These are phyloP conservation scores for Tricholauxania praeusta DNA, from an alignment of 2,888 invertebrate genomes.

Conservation along the genomic window DNA sequence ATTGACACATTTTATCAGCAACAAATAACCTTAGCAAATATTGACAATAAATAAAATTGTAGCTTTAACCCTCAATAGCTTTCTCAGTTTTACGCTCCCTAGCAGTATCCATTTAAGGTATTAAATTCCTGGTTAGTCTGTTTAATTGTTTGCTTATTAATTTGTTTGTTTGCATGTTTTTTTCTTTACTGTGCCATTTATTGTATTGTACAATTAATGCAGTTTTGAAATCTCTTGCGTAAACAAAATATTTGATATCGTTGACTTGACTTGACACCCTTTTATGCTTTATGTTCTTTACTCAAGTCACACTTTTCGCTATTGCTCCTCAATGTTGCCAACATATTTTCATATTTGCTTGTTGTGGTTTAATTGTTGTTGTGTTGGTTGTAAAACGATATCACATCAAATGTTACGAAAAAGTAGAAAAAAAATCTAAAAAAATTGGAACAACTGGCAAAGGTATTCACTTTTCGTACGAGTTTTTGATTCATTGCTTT, in stretches of 20 bases:
- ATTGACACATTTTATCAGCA: constrained; percentile 7
- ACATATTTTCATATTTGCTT: constrained; percentile 2
- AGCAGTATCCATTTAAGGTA: background rate
- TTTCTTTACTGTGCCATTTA: no score
- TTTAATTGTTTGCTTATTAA: background rate
- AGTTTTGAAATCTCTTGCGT: background rate
- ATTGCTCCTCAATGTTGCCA: background rate
- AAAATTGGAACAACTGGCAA: constrained; percentile 9
- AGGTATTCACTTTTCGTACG: background rate
- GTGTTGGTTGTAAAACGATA: constrained; percentile 18
- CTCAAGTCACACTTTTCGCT: background rate
- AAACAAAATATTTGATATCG: constrained; percentile 4
- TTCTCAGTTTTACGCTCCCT: background rate
- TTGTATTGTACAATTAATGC: no score
- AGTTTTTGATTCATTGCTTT: background rate
- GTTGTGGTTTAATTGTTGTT: constrained; percentile 1
- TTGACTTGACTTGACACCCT: background rate
- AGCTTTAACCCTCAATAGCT: background rate
- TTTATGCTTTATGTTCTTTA: background rate
- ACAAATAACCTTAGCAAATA: constrained; percentile 4
- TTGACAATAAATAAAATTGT: constrained; percentile 15
- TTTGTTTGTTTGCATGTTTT: background rate
- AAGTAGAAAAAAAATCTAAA: background rate
- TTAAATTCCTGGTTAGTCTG: background rate
- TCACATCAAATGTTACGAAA: background rate